Conservation (phyloP, 2,113 vertebrate species). For the Felis chaus region DNA sequence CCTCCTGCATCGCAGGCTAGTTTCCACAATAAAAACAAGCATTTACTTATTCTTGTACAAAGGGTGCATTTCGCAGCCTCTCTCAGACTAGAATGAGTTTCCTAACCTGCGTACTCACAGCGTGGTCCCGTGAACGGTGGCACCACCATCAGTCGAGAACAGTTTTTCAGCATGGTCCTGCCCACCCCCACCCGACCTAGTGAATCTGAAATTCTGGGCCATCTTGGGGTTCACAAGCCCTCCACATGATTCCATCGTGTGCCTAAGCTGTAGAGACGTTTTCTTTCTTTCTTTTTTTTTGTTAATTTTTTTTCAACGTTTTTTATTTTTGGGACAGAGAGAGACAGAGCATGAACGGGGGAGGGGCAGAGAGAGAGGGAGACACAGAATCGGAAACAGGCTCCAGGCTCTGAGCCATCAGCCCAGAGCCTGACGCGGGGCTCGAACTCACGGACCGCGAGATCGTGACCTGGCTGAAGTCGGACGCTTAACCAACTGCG, state of each 20-base stretch:
- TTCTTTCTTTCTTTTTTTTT: too few species aligned
- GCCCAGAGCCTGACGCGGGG: too few species aligned
- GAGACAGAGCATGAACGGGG: too few species aligned
- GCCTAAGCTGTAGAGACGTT: neutral
- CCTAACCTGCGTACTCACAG: neutral
- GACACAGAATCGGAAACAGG: too few species aligned
- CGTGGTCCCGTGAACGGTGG: too few species aligned
- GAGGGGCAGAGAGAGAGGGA: too few species aligned
- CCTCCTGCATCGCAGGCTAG: neutral
- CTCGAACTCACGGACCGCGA: too few species aligned
- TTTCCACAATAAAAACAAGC: neutral
- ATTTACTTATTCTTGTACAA: neutral
- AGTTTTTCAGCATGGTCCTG: neutral
- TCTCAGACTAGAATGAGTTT: neutral
- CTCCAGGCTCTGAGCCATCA: too few species aligned
- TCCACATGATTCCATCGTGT: neutral
- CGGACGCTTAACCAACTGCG: too few species aligned
- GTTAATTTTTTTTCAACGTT: too few species aligned
- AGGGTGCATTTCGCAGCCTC: neutral
- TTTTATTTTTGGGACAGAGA: too few species aligned
- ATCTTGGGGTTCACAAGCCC: neutral
- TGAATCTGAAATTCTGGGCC: neutral
- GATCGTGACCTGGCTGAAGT: too few species aligned
- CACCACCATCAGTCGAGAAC: rapidly evolving
- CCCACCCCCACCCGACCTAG: neutral